These are phyloP conservation scores for Palaemon carinicauda DNA, from an alignment of 1,140 invertebrate species.

Conservation along the genomic window DNA sequence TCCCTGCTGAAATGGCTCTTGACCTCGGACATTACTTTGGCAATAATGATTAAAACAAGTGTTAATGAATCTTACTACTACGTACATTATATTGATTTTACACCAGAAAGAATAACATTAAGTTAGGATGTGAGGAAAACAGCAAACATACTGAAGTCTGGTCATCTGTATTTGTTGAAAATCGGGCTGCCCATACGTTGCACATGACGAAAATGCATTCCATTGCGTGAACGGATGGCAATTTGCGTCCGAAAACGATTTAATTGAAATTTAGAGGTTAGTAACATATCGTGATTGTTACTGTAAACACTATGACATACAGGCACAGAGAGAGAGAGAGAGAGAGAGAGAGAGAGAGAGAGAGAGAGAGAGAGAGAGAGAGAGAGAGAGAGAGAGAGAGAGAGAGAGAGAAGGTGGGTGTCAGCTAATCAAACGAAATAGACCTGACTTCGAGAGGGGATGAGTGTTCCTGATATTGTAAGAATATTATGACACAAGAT, in stretches of 20 bases:
- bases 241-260: conserved; percentile 24
- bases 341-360: too few relatives aligned
- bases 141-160: background rate
- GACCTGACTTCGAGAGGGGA: background rate
- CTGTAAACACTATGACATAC: background rate
- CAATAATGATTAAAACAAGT: too few relatives aligned
- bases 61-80: conserved; percentile 20
- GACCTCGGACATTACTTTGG: too few relatives aligned
- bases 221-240: background rate
- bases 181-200: background rate
- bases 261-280: background rate
- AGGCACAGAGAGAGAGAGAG: background rate
- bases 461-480: background rate
- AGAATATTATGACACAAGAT: too few relatives aligned
- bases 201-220: conserved; percentile 29
- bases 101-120: conserved; percentile 7
- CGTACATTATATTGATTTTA: conserved; percentile 7
- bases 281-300: too few relatives aligned
- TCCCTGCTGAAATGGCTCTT: too few relatives aligned
- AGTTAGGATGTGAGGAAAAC: conserved; percentile 9
- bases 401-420: too few relatives aligned
- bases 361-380: too few relatives aligned
- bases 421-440: too few relatives aligned
- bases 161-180: background rate
- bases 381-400: too few relatives aligned